Base-by-base conservation (phyloP, 2,113 vertebrate genomes). In the Perccottus glenii region DNA sequence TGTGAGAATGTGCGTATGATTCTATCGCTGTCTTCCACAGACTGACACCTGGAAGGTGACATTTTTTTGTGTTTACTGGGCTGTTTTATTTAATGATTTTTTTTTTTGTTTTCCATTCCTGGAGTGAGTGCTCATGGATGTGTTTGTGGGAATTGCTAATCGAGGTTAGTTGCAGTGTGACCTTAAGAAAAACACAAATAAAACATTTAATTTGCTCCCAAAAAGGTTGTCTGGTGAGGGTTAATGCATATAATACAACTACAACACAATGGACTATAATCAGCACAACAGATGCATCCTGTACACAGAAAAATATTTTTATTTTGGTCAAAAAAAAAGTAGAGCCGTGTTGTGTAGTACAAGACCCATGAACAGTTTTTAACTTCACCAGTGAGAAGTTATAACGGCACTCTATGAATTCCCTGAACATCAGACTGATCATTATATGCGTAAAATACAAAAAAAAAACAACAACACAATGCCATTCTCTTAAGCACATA, bases 171-270 rank as follows among this genome's bases (percentile, higher is more conserved):
- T 56, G 74, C 67, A 60, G 51, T 69, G 66, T 59, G 66, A 63
- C 27, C 3, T 0, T 7, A 14, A 50, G 14, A 70, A 60, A 46
- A 58, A 11, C 74, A 81, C 70, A 53, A 85, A 84, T 82, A 36
- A n/a, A n/a, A 58, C 9, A 73, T 82, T 81, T 36, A 11, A 43
- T 4, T 73, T 69, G 79, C 67, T 64, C 75, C 83, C 68, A 52
- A 60, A 59, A 66, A 15, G 7, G 15, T 0, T 10, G 1, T 2
- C 0, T 14, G 19, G 19, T 27, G 19, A 27, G 19, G 19, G 19
- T 27, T 27, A 27, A 27, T 27, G 19, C 19, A 27, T 27, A 27
- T 27, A 27, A 27, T 2, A 27, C 1, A 38, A 35, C 16, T 42
- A 8, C 5, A 4, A 49, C 5, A 1, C 1, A n/a, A 46, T 49